phyloP scores from a whole-genome alignment of 1,140 invertebrate species.

The Drosophila orena region DNA sequence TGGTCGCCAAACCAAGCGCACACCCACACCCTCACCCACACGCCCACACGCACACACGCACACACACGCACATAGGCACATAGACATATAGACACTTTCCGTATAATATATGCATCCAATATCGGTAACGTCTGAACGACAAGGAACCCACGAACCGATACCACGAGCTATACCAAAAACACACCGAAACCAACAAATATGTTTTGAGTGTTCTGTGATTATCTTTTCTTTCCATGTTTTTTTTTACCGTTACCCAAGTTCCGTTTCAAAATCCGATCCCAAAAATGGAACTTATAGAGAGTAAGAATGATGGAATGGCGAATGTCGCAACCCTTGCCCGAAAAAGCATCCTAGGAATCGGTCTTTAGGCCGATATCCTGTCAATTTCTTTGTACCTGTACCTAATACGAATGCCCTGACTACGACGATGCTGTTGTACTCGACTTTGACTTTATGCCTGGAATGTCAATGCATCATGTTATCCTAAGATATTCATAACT shows the following conservation, averaged over 20 bases:
- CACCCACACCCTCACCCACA: slow-evolving; percentile 11
- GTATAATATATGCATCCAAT: slow-evolving; percentile 31
- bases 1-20: slow-evolving; percentile 63
- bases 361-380: slow-evolving; percentile 39
- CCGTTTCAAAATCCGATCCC: slow-evolving; percentile 45
- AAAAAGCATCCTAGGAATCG: slow-evolving; percentile 35
- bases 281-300: slow-evolving; percentile 40
- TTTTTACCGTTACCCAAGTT: slow-evolving; percentile 65
- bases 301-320: slow-evolving; percentile 58
- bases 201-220: slow-evolving; percentile 51
- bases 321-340: slow-evolving; percentile 56
- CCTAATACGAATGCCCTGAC: slow-evolving; percentile 57
- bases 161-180: slow-evolving; percentile 37
- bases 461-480: slow-evolving; percentile 73
- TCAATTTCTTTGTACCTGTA: slow-evolving; percentile 48
- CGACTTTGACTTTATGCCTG: slow-evolving; percentile 65
- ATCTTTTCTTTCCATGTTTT: slow-evolving; percentile 47
- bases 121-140: slow-evolving; percentile 59
- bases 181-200: slow-evolving; percentile 41
- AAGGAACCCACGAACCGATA: slow-evolving; percentile 36
- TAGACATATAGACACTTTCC: slow-evolving; percentile 15
- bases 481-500: slow-evolving; percentile 37
- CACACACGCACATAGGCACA: neutral
- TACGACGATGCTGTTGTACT: slow-evolving; percentile 25
- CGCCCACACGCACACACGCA: slow-evolving; percentile 8